phyloP scores from a whole-genome alignment of 2,888 invertebrate genomes.

The Catocala fraxini region DNA sequence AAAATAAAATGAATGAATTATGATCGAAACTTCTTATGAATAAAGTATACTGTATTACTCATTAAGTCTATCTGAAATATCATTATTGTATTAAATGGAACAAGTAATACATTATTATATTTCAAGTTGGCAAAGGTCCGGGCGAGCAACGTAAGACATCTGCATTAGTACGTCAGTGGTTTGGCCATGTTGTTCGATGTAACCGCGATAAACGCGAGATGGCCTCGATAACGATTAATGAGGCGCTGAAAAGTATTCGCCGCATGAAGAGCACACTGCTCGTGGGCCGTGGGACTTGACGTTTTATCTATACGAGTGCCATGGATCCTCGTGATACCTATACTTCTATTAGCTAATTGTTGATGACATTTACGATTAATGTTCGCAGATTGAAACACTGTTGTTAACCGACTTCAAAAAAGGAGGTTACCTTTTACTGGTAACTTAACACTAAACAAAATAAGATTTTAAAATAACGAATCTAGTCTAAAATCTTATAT shows the following conservation, averaged over 20 bases:
- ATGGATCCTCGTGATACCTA: conserved; percentile 10
- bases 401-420: no score
- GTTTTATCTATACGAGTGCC: conserved; percentile 17
- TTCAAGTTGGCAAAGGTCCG: conserved; percentile 27
- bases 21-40: conserved; percentile 34
- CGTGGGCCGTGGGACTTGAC: conserved; percentile 18
- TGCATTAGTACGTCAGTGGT: conserved; percentile 18
- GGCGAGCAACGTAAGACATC: conserved; percentile 17
- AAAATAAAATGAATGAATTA: conserved; percentile 72
- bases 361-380: neutral
- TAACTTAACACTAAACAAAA: no score
- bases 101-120: conserved; percentile 15
- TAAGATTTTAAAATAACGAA: no score
- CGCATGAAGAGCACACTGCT: conserved; percentile 16
- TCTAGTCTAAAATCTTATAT: no score
- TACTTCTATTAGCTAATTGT: neutral
- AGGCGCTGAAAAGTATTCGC: conserved; percentile 28
- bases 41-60: conserved; percentile 21
- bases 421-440: no score
- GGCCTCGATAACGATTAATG: conserved; percentile 29
- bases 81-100: conserved; percentile 4
- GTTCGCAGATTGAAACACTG: no score
- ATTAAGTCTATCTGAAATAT: conserved; percentile 10
- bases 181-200: conserved; percentile 21
- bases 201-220: conserved; percentile 20